These are phyloP conservation scores for Hydrochoerus hydrochaeris DNA, from an alignment of 2,113 vertebrate genomes.

Conservation along the genomic window DNA sequence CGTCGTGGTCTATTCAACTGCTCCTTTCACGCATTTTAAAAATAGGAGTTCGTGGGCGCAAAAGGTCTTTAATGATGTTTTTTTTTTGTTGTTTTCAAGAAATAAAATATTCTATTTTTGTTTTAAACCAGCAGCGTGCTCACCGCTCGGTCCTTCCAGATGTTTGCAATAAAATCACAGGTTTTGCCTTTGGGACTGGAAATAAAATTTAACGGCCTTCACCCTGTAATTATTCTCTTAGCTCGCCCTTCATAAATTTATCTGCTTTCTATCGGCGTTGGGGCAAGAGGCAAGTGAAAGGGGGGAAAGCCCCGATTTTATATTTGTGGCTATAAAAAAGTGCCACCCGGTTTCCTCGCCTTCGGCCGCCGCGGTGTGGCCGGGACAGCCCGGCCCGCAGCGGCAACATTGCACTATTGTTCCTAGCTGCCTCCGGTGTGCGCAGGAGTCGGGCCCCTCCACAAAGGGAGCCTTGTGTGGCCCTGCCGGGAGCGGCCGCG, in stretches of 20 bases:
- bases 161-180: slow-evolving; percentile 91
- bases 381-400: slow-evolving; percentile 22
- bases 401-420: slow-evolving; percentile 66
- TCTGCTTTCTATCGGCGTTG: slow-evolving; percentile 87
- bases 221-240: slow-evolving; percentile 91
- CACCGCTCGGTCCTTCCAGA: slow-evolving; percentile 87
- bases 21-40: slow-evolving; percentile 39
- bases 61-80: slow-evolving; percentile 84
- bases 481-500: not conserved
- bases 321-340: slow-evolving; percentile 81
- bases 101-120: slow-evolving; percentile 86
- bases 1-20: not conserved
- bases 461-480: slow-evolving; percentile 76
- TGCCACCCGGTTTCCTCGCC: slow-evolving; percentile 81
- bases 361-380: slow-evolving; percentile 62
- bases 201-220: slow-evolving; percentile 91
- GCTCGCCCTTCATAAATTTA: slow-evolving; percentile 90
- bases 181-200: slow-evolving; percentile 89
- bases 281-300: slow-evolving; percentile 59
- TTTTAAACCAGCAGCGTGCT: slow-evolving; percentile 87
- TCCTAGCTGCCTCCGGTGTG: not conserved
- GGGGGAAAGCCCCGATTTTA: slow-evolving; percentile 78
- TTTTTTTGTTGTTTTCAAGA: slow-evolving; percentile 85
- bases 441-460: slow-evolving; percentile 46
- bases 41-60: slow-evolving; percentile 60